Conservation (phyloP, 2,888 invertebrate species). For the Oscheius sp. region DNA sequence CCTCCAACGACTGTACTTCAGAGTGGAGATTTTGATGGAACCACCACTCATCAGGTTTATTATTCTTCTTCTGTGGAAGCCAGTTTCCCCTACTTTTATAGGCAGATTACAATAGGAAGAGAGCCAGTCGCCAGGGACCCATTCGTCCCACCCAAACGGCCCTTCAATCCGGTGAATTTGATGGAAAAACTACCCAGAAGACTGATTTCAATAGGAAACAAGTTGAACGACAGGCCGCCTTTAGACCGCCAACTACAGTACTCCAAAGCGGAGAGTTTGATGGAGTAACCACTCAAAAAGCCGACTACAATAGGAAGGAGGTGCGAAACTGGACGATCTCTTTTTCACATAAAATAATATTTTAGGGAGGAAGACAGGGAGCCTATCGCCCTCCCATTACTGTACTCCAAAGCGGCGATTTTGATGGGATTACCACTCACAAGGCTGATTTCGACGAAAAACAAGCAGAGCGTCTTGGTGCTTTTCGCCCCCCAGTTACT, state of each 20-base stretch:
- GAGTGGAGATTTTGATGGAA: conserved; percentile 46
- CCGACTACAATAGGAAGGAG: background rate
- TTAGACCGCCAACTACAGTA: conserved; percentile 23
- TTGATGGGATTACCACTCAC: conserved; percentile 7
- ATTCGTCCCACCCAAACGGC: background rate
- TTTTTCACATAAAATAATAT: too few species aligned
- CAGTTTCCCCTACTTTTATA: background rate
- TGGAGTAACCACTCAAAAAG: conserved; percentile 44
- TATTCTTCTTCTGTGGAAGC: too few species aligned
- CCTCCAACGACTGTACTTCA: conserved; percentile 35
- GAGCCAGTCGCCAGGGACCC: background rate
- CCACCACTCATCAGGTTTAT: conserved; percentile 48
- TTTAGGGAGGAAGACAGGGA: background rate
- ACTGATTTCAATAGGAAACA: conserved; percentile 28
- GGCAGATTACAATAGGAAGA: background rate
- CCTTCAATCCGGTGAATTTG: conserved; percentile 27
- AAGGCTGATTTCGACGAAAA: background rate
- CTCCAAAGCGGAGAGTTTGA: conserved; percentile 46
- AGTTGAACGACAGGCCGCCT: conserved; percentile 6
- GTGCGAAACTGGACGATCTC: too few species aligned
- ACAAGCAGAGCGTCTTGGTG: conserved; percentile 22
- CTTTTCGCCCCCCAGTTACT: conserved; percentile 35
- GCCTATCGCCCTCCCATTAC: background rate
- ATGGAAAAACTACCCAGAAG: conserved; percentile 29
- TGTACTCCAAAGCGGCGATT: conserved; percentile 5